Base-by-base conservation (phyloP, 1,140 invertebrate species). In the Camponotus floridanus region DNA sequence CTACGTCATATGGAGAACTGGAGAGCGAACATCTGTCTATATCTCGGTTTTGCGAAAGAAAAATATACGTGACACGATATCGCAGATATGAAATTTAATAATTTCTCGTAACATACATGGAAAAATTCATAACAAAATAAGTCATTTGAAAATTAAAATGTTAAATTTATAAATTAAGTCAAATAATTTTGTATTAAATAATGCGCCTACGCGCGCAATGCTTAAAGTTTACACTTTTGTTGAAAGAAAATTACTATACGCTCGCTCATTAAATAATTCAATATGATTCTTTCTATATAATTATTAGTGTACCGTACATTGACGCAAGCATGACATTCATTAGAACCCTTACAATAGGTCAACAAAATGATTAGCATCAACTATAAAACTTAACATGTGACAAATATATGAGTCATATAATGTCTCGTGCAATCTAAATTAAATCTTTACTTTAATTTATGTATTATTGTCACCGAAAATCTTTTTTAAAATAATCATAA, bases 341-440 rank as follows among this genome's bases (percentile, higher is more conserved):
- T 85, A 76, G 80, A 48, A 80, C 71, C 70, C 71, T 87, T 61
- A 39, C 6, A 70, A 26, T 61, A n/a, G 80, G 87, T 88, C 89
- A 90, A 87, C 81, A 90, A 74, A 84, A 87, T 89, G 76, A 88
- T 90, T 87, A 90, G 85, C 61, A 70, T 6, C 26, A 67, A 11
- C 51, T 68, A 26, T 8, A 55, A 78, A 8, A 85, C 21, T 67
- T n/a, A 68, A 86, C 26, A 26, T 1, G 26, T 26, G 26, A 13
- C 36, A 48, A 48, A 62, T 45, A 42, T n/a, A 13, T 15, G 4
- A 26, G 36, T 26, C 33, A 67, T 51, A 51, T 55, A 55, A 26
- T 39, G 6, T 55, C 0, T 68, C 39, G 31, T 42, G 39, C 13
- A 5, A 36, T 11, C 33, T 68, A 31, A 48, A 36, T 80, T 68